phyloP scores from a whole-genome alignment of 2,888 invertebrate genomes.

The Rhagonycha fulva region DNA sequence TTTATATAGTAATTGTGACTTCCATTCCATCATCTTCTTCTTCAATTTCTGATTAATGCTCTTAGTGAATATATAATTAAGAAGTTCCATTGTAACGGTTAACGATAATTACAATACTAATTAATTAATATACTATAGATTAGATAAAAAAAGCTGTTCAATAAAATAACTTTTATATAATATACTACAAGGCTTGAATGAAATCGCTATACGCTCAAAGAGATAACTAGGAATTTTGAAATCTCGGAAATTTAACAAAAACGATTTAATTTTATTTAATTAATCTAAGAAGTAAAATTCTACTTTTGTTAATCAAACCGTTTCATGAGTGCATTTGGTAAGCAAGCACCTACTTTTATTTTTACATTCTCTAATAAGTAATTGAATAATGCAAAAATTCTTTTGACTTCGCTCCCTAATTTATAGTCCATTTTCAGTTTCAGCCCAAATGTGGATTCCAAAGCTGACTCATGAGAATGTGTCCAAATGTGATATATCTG shows the following conservation, averaged over 20 bases:
- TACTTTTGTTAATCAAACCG: neutral
- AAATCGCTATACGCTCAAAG: neutral
- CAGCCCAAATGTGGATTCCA: neutral
- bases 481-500: neutral
- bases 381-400: neutral
- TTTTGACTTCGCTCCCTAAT: neutral
- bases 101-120: constrained; percentile 1
- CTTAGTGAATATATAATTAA: constrained; percentile 1
- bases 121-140: neutral
- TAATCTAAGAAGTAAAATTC: neutral
- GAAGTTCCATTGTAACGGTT: neutral
- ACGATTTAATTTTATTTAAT: neutral
- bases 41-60: neutral
- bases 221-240: neutral
- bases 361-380: neutral
- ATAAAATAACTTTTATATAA: neutral
- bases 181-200: neutral
- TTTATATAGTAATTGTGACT: neutral
- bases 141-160: neutral
- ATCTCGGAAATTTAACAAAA: neutral
- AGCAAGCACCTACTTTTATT: neutral
- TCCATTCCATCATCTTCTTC: neutral
- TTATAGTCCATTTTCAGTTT: too few species aligned
- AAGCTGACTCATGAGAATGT: neutral
- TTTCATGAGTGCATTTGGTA: neutral